Evolutionary conservation across 1,140 invertebrate genomes (phyloP).

Genomic region (Conus ventricosus): DNA sequence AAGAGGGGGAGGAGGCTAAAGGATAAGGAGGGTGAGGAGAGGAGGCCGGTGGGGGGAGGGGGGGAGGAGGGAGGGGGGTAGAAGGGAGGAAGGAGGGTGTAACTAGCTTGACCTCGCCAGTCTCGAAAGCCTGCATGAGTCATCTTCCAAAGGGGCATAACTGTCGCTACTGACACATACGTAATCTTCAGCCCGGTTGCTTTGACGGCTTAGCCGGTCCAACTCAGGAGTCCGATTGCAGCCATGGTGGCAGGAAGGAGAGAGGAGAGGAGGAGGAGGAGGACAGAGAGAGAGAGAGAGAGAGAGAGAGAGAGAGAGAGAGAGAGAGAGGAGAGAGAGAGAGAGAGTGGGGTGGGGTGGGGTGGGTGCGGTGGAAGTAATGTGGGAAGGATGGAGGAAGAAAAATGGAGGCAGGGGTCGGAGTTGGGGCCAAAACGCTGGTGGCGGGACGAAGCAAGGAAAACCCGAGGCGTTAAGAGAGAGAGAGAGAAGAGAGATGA

Average conservation of each 20-base stretch:
- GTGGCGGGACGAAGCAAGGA: too few relatives aligned
- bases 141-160: conserved; percentile 17
- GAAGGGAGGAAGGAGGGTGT: neutral
- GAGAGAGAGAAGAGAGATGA: too few relatives aligned
- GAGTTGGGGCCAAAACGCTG: too few relatives aligned
- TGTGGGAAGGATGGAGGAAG: too few relatives aligned
- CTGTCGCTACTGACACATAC: conserved; percentile 28
- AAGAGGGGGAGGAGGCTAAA: too few relatives aligned
- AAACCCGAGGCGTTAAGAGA: too few relatives aligned
- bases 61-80: neutral
- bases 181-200: conserved; percentile 10
- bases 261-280: neutral
- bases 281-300: neutral
- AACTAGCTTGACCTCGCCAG: conserved; percentile 9
- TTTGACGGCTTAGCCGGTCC: conserved; percentile 13
- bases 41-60: neutral
- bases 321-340: neutral
- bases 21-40: neutral
- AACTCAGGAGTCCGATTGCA: neutral
- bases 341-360: neutral
- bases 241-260: neutral
- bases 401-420: too few relatives aligned
- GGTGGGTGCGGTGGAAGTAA: too few relatives aligned
- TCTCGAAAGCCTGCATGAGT: neutral
- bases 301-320: neutral